Base-by-base conservation (phyloP, 2,888 invertebrate genomes). In the Caenorhabditis sinica region DNA sequence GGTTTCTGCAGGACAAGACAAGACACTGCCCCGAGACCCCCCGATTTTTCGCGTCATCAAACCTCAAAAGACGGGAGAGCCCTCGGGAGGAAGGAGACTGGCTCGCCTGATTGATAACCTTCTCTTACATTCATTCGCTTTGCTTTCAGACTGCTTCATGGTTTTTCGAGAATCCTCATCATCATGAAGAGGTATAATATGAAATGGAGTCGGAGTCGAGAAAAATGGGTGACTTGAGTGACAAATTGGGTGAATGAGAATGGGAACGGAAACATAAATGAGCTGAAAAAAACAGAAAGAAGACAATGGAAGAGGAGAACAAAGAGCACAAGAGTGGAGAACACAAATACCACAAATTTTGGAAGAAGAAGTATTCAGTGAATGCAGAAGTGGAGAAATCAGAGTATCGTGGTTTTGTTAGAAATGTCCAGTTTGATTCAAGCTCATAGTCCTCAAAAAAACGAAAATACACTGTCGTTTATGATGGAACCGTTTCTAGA, bases 21-120 rank as follows among this genome's bases (percentile, higher is more conserved):
- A 17, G 49, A n/a, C 30, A 15, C 45, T 20, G 43, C 25, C 20
- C 56, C 45, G 65, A 56, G 33, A 66, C 58, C 43, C 45, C 71
- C 56, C 80, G 36, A 72, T 77, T 77, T 65, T 83, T 74, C 83
- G 83, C 79, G 72, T 83, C 83, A 79, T 83, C 83, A 83, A 83
- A 69, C 69, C 71, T 63, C 69, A 83, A 83, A 71, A 75, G 83
- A 68, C 43, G 33, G 33, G 13, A 28, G 40, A 56, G 58, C 53
- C 45, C 17, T 9, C 25, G 25, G n/a, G n/a, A n/a, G 43, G 40
- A 49, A 20, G 20, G 56, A 25, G 56, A 40, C 60, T 60, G 49
- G 68, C 53, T 20, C 23, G 66, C 40, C 69, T 74, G 79, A 83
- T 83, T 82, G 69, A 82, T 82, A 76, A 76, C 76, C 82, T 82